Evolutionary conservation across 1,140 invertebrate genomes (phyloP).

Genomic region (Hyposmocoma kahamanoa): DNA sequence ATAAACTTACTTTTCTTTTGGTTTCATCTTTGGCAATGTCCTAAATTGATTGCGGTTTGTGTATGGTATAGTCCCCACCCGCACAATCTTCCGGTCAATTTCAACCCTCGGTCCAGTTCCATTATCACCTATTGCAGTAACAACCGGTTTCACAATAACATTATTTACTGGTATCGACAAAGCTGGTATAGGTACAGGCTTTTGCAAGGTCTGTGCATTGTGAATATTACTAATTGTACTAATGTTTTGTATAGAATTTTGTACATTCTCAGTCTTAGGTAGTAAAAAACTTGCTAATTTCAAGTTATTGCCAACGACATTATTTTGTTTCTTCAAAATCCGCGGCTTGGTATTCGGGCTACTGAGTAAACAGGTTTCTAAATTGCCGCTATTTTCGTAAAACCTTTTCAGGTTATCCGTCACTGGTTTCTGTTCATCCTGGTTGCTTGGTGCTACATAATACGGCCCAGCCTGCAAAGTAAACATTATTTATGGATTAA

Average conservation of each 20-base stretch:
- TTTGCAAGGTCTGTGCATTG: too few relatives aligned
- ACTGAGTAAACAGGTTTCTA: constrained; percentile 47
- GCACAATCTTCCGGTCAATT: constrained; percentile 54
- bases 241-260: constrained; percentile 35
- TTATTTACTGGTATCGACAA: constrained; percentile 30
- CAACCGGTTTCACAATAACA: constrained; percentile 41
- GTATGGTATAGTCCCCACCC: constrained; percentile 39
- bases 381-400: constrained; percentile 65
- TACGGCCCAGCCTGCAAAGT: constrained; percentile 47
- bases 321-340: constrained; percentile 40
- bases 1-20: constrained; percentile 52
- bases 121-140: not conserved
- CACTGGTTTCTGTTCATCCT: constrained; percentile 35
- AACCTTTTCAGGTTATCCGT: constrained; percentile 57
- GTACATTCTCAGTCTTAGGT: constrained; percentile 35
- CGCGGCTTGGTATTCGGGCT: constrained; percentile 30
- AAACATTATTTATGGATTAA: not conserved
- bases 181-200: too few relatives aligned
- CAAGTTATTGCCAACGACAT: constrained; percentile 47
- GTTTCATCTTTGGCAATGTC: constrained; percentile 55
- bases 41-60: constrained; percentile 26
- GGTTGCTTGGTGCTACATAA: constrained; percentile 34
- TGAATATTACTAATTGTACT: too few relatives aligned
- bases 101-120: constrained; percentile 38
- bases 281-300: constrained; percentile 57